Base-by-base conservation (phyloP, 2,888 invertebrate genomes). In the Lissonota sp. region DNA sequence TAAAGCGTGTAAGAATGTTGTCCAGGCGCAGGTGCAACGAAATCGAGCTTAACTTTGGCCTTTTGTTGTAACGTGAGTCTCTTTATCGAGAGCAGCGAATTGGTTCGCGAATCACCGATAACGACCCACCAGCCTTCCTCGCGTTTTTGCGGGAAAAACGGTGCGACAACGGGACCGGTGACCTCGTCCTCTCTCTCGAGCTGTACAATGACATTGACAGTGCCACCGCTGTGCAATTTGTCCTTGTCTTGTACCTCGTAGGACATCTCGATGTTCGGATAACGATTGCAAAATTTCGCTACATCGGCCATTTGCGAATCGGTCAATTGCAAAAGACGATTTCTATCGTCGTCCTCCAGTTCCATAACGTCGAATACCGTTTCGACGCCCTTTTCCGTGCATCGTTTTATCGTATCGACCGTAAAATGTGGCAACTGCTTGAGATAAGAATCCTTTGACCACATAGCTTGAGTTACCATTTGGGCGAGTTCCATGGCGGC, bases 391-490 rank as follows among this genome's bases (percentile, higher is more conserved):
- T 98, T 98, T 16, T 98, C 99, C 0, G 97, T 95, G 90, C 99
- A 99, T 5, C 98, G 94, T 90, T 98, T 97, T 84, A 99, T 96
- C 74, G 98, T 96, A 0, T 98, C 99, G 0, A 94, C 91, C 3
- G 95, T 96, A 92, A 99, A 99, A 93, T 99, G 99, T 1, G 99
- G 99, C 91, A 99, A 93, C 91, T 99, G 99, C 82, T 99, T 96
- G 82, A 99, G 94, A 91, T 99, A 99, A 0, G 98, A 98, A 93
- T 99, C 99, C 93, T 99, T 99, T 89, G 97, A 98, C 99, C 99
- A 99, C 99, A 99, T 99, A 7, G 99, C 99, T 93, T 99, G 99
- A 0, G 99, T 99, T 1, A 98, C 97, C 99, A 99, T 99, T 93
- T 99, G 99, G 0, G 99, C 98, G 88, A 99, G 94, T 93, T 99